Evolutionary conservation across 2,888 invertebrate species (phyloP).

Genomic region (Saturnia pavonia): DNA sequence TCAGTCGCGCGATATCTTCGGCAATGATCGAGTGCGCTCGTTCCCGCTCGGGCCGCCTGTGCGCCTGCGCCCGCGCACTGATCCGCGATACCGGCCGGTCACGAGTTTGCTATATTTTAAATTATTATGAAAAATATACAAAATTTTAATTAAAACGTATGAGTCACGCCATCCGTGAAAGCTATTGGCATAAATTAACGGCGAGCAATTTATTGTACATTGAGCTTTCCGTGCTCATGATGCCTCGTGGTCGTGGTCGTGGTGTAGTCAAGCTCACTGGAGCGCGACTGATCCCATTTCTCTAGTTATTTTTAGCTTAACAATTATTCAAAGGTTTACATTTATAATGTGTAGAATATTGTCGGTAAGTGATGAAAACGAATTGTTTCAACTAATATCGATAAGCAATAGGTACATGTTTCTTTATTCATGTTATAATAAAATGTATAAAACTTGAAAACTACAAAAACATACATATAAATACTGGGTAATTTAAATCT

Average conservation of each 20-base stretch:
- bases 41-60: constrained; percentile 28
- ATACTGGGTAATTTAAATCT: no score
- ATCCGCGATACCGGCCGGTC: constrained; percentile 27
- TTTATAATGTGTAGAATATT: background rate
- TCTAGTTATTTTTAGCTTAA: background rate
- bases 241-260: background rate
- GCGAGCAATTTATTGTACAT: constrained; percentile 3
- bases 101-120: constrained; percentile 23
- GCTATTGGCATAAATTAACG: constrained; percentile 12
- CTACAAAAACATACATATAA: no score
- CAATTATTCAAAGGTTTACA: background rate
- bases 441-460: no score
- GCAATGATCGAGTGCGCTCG: constrained; percentile 39
- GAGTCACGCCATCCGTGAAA: constrained; percentile 11
- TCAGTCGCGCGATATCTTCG: constrained; percentile 48
- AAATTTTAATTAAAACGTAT: constrained; percentile 11
- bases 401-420: background rate
- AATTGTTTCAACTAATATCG: background rate
- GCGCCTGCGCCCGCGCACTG: constrained; percentile 24
- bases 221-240: background rate
- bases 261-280: background rate
- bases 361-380: background rate
- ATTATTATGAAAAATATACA: constrained; percentile 23
- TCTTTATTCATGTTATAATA: no score
- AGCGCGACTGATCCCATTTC: background rate